Evolutionary conservation across 2,888 invertebrate genomes (phyloP).

Genomic region (Timandra comae): DNA sequence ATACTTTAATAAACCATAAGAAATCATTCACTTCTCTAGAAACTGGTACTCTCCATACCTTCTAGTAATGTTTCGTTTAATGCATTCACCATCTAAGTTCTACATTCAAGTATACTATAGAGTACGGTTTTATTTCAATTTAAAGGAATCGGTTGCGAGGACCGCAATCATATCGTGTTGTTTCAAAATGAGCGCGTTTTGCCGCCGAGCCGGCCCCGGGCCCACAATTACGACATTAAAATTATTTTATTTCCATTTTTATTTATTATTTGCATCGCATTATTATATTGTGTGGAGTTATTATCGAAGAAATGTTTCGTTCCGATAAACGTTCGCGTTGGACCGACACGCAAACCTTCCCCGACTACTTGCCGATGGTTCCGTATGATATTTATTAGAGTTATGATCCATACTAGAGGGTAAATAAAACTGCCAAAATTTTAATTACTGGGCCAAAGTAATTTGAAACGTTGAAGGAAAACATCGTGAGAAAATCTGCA

Average conservation of each 20-base stretch:
- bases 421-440: too few species aligned
- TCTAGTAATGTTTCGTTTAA: too few species aligned
- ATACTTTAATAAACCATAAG: too few species aligned
- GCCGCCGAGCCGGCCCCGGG: slow-evolving; percentile 52
- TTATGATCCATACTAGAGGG: too few species aligned
- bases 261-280: slow-evolving; percentile 77
- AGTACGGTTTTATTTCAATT: too few species aligned
- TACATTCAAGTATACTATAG: too few species aligned
- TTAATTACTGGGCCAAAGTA: too few species aligned
- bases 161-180: slow-evolving; percentile 58
- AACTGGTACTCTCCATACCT: too few species aligned
- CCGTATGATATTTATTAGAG: slow-evolving; percentile 21
- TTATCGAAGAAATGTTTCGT: slow-evolving; percentile 77
- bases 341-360: slow-evolving; percentile 63
- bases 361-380: slow-evolving; percentile 43
- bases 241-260: slow-evolving; percentile 77
- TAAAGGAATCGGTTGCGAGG: slow-evolving; percentile 40
- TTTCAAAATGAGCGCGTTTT: slow-evolving; percentile 54
- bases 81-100: too few species aligned
- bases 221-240: slow-evolving; percentile 74
- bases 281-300: slow-evolving; percentile 77
- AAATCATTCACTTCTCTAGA: too few species aligned
- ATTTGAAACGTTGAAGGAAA: too few species aligned
- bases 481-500: too few species aligned
- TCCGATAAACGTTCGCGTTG: slow-evolving; percentile 67